Evolutionary conservation across 2,113 vertebrate genomes (phyloP), one percentile per base, ranked within the genome.

Genomic region (Suricata suricatta): DNA sequence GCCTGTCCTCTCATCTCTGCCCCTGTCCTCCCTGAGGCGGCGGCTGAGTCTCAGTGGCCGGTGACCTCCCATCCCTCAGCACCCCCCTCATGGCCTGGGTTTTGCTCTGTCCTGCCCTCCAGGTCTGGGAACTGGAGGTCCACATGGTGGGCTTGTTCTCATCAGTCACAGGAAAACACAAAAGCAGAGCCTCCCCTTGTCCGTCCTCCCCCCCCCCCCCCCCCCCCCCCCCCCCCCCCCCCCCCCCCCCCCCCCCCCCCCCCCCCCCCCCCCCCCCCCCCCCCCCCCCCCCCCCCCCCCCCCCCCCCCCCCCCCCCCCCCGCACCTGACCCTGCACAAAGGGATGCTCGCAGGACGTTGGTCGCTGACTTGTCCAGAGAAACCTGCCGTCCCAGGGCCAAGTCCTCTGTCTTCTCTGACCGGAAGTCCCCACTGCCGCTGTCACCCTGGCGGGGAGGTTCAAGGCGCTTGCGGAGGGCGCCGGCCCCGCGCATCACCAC

Each of bases 401-500:
- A 14, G 33, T 12, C 1, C 74, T 2, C 5, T 5, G 29, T 8
- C 2, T 15, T 8, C 54, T 25, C 12, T 33, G 38, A 2, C 57
- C 81, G 7, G 64, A 0, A 12, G 68, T 6, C 12, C 9, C 3
- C n/a, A 5, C 44, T 0, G 16, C 23, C 8, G 7, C 41, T 11
- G 0, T 10, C 13, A 5, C 72, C 72, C 23, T 19, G 19, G 4
- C 0, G 2, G 27, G 25, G 35, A 11, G 25, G 81, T 35, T 8
- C 38, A 16, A 31, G 19, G 54, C 1, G 3, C 44, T 31, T 0
- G 2, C 2, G 8, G 16, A 19, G 71, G 31, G n/a, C 3, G 50
- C 3, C 0, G 1, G 47, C 38, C 54, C 31, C 0, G 1, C 33
- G 9, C 17, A 31, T 69, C 9, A 16, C 3, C 50, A 13, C 19